phyloP scores from a whole-genome alignment of 1,140 invertebrate genomes.

The Heliconius melpomene region DNA sequence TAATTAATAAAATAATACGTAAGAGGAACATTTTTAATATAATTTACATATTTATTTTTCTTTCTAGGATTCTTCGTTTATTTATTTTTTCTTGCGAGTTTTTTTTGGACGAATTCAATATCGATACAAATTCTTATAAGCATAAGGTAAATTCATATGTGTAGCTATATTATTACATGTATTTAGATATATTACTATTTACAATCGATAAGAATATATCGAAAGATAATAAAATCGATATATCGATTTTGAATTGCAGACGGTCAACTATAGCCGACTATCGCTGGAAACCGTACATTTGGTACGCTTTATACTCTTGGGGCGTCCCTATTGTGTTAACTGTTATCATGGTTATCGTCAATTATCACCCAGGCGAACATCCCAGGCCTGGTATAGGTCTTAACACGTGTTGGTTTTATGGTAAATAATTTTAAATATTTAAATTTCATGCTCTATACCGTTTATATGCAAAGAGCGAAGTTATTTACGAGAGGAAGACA shows the following conservation, averaged over 20 bases:
- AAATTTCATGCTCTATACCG: too few species aligned
- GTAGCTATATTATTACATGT: too few species aligned
- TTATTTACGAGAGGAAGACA: too few species aligned
- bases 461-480: too few species aligned
- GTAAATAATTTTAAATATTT: constrained; percentile 47
- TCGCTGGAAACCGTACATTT: constrained; percentile 56
- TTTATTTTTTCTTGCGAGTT: constrained; percentile 61
- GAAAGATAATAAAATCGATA: background rate
- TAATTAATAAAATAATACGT: background rate
- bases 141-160: constrained; percentile 53
- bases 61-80: constrained; percentile 65
- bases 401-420: constrained; percentile 66
- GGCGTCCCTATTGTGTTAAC: constrained; percentile 55
- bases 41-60: background rate
- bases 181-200: background rate
- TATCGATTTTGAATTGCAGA: constrained; percentile 45
- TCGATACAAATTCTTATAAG: constrained; percentile 63
- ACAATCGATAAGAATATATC: background rate
- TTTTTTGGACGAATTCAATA: constrained; percentile 73
- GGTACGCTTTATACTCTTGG: constrained; percentile 68
- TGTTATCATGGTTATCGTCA: constrained; percentile 53
- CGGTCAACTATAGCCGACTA: constrained; percentile 50
- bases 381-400: constrained; percentile 62
- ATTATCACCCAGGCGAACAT: constrained; percentile 60
- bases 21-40: background rate